These are phyloP conservation scores for Chiridota heheva DNA, from an alignment of 35 echinoderm and acorn worm species.

Conservation along the genomic window DNA sequence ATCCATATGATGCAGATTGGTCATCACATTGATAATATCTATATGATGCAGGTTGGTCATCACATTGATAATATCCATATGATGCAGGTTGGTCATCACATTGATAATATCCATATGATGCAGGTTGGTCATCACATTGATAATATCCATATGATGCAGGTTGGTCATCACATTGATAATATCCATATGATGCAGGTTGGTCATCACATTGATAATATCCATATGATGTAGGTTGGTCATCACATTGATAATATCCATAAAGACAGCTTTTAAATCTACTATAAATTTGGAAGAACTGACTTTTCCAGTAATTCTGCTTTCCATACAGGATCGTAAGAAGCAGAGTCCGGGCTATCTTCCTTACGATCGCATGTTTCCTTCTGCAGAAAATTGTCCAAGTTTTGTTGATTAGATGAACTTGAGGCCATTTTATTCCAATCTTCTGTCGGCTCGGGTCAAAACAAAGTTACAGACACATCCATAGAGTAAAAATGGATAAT, in stretches of 20 bases:
- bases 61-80: neutral
- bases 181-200: neutral
- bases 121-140: neutral
- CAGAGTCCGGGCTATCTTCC: too few species aligned
- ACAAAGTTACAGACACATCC: too few species aligned
- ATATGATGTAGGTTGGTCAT: conserved; percentile 5
- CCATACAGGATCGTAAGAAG: neutral
- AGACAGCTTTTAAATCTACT: neutral
- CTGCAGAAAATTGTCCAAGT: too few species aligned
- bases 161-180: conserved; percentile 2
- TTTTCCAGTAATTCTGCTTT: neutral
- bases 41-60: neutral
- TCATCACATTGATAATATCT: neutral
- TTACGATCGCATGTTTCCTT: too few species aligned
- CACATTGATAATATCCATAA: neutral
- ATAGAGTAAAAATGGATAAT: too few species aligned
- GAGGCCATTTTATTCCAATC: too few species aligned
- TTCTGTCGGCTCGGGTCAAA: too few species aligned
- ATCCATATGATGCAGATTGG: neutral
- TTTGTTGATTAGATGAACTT: too few species aligned
- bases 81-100: neutral
- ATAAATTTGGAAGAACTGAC: conserved; percentile 14
- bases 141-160: neutral
- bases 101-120: neutral
- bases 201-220: conserved; percentile 1